Percentiles rank a stretch among this genome's conserved stretches.
These are phyloP conservation scores for Hyperoplus immaculatus DNA, from an alignment of 2,797 vertebrate genomes.

Conservation along the genomic window DNA sequence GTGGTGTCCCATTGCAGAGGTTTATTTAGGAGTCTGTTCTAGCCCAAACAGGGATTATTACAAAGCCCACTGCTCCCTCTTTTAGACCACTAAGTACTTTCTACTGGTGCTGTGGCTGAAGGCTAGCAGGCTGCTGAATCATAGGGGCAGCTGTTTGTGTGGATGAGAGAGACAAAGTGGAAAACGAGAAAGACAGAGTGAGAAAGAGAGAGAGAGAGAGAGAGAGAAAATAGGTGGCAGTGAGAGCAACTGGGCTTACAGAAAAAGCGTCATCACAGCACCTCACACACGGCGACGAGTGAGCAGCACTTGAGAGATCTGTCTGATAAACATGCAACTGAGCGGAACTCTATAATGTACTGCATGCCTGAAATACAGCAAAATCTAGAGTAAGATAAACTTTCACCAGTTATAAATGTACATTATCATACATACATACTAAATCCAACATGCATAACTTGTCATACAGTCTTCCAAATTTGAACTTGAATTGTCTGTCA, in stretches of 20 bases:
- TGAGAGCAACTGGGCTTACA: constrained; percentile 18
- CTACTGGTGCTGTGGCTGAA: constrained; percentile 62
- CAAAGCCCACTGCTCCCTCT: constrained; percentile 69
- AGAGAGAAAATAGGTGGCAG: not conserved
- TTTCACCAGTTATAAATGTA: not conserved
- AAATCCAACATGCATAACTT: not conserved
- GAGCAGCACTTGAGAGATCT: constrained; percentile 54
- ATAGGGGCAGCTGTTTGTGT: constrained; percentile 59
- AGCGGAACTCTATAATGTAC: constrained; percentile 17
- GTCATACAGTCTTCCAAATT: not conserved
- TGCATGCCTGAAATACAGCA: constrained; percentile 8
- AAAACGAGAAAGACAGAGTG: not conserved
- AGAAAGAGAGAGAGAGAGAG: not conserved
- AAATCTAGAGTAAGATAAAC: not conserved
- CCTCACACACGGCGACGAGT: constrained; percentile 35
- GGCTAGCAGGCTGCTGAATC: constrained; percentile 41
- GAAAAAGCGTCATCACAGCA: constrained; percentile 17
- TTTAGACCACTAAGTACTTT: constrained; percentile 81
- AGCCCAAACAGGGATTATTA: constrained; percentile 76
- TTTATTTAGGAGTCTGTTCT: constrained; percentile 74
- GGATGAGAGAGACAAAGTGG: constrained; percentile 2
- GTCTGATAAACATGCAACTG: constrained; percentile 39
- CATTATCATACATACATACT: not conserved
- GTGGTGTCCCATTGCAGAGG: constrained; percentile 76
- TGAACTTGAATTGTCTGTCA: constrained; percentile 1